phyloP scores from a whole-genome alignment of 2,113 vertebrate genomes.

The Corydoras maculifer region DNA sequence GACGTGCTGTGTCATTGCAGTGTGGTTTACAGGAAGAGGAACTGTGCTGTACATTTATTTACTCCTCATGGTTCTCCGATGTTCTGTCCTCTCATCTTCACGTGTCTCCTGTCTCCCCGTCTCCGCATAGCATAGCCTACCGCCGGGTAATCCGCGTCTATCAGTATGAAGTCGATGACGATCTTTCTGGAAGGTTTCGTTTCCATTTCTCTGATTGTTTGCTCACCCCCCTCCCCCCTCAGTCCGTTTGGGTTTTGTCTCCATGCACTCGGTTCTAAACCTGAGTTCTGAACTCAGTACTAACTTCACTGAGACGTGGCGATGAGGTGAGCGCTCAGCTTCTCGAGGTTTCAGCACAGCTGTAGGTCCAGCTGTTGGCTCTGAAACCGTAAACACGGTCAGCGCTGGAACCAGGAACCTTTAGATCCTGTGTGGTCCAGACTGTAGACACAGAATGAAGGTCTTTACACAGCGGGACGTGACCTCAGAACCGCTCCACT shows the following conservation, averaged over 20 bases:
- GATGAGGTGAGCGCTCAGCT: background rate
- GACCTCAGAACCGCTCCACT: no score
- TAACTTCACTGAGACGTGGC: constrained; percentile 66
- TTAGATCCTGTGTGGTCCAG: no score
- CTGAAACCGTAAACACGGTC: no score
- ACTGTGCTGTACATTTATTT: no score
- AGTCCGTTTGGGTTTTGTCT: constrained; percentile 63
- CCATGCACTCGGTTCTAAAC: constrained; percentile 56
- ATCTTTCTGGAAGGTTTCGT: constrained; percentile 92
- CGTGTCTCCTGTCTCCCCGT: background rate
- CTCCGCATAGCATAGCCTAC: constrained; percentile 83
- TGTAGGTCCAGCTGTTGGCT: no score
- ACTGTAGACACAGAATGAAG: no score
- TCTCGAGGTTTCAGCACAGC: no score
- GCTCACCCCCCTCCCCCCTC: constrained; percentile 26
- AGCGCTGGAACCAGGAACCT: no score
- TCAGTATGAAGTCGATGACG: constrained; percentile 98
- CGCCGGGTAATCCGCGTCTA: constrained; percentile 93
- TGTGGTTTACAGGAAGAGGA: no score
- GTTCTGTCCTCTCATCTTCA: no score
- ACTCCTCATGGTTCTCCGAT: constrained; percentile 38
- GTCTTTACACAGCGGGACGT: no score
- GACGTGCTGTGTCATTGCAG: no score
- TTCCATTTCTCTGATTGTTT: constrained; percentile 37
- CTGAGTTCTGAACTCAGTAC: constrained; percentile 52